Conservation (phyloP, 2,888 invertebrate genomes). For the Spilarctia lutea region DNA sequence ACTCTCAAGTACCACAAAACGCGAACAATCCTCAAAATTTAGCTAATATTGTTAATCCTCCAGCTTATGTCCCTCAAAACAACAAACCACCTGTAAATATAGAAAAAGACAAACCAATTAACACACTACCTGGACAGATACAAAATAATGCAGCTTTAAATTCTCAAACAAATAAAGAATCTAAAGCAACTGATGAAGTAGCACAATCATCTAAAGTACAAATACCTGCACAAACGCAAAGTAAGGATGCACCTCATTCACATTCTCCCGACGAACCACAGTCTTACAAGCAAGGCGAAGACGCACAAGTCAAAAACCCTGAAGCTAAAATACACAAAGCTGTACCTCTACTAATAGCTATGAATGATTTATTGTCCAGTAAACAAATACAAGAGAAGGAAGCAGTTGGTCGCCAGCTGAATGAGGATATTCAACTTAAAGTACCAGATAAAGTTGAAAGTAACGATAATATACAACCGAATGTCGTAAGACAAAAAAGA, state of each 20-base stretch:
- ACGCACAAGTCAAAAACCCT: conserved; percentile 51
- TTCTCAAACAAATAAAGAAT: conserved; percentile 23
- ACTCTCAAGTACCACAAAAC: not conserved
- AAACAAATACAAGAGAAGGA: conserved; percentile 38
- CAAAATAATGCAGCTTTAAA: conserved; percentile 26
- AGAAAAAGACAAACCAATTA: not conserved
- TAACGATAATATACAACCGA: conserved; percentile 33
- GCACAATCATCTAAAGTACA: conserved; percentile 4
- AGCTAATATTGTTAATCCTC: conserved; percentile 12
- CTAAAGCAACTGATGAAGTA: not conserved
- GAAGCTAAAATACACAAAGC: conserved; percentile 54
- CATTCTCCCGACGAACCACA: conserved; percentile 76
- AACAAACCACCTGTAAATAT: conserved; percentile 13
- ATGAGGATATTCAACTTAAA: conserved; percentile 42
- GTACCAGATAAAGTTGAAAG: conserved; percentile 30
- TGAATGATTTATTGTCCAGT: conserved; percentile 50
- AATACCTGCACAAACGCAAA: conserved; percentile 17
- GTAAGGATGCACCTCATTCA: conserved; percentile 53
- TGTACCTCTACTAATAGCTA: conserved; percentile 65
- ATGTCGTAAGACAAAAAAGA: conserved; percentile 65
- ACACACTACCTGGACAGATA: not conserved
- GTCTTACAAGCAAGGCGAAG: conserved; percentile 76
- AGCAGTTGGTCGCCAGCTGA: conserved; percentile 16
- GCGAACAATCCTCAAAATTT: conserved; percentile 15
- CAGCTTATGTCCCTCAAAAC: conserved; percentile 10